A percentile compares a stretch with the other conserved stretches of the same genome.
Conservation (phyloP, 2,797 vertebrate genomes). For the Propithecus deckenii region DNA sequence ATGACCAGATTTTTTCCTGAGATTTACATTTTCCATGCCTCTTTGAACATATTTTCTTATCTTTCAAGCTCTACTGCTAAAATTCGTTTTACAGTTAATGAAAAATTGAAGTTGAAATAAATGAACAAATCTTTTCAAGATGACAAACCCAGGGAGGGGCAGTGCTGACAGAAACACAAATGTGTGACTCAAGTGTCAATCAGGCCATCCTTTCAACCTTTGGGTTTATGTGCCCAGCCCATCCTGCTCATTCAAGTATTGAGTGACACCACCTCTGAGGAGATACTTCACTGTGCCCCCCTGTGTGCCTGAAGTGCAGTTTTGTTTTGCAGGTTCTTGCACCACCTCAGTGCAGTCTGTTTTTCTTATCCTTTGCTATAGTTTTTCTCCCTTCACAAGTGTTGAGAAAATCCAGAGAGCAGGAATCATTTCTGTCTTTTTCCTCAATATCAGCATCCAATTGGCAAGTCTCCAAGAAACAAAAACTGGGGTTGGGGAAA, state of each 20-base stretch:
- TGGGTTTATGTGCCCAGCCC: not conserved
- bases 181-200: not conserved
- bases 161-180: not conserved
- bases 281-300: not conserved
- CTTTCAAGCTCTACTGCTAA: not conserved
- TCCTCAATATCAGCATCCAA: not conserved
- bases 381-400: too few species aligned
- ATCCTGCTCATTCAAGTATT: not conserved
- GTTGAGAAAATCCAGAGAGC: not conserved
- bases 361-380: too few species aligned
- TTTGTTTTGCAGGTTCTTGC: not conserved
- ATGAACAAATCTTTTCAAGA: not conserved
- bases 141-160: not conserved
- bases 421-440: not conserved
- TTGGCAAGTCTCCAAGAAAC: not conserved
- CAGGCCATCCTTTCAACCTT: not conserved
- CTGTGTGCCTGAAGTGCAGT: not conserved
- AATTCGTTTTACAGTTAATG: not conserved
- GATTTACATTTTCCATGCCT: not conserved
- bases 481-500: not conserved
- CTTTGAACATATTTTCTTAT: not conserved
- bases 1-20: not conserved
- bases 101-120: not conserved
- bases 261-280: not conserved
- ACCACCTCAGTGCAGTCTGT: too few species aligned